A percentile compares a stretch with the other conserved stretches of the same genome.
Evolutionary conservation across 1,140 invertebrate species (phyloP).

Genomic region (Akabosia matsudoensis): DNA sequence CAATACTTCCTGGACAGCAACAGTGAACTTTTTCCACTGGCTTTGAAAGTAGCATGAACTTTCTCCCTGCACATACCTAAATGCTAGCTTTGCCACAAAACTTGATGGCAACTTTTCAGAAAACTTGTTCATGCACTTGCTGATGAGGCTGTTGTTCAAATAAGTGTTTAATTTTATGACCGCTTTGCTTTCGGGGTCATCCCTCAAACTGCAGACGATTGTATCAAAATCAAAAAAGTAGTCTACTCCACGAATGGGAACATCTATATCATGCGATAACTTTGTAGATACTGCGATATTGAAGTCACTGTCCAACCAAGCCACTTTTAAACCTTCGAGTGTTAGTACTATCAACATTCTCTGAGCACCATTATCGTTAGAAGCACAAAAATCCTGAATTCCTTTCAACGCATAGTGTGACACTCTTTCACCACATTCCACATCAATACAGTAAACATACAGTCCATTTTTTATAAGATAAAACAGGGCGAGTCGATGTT

Average conservation of each 20-base stretch:
- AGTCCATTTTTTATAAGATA: constrained; percentile 38
- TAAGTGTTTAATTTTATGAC: constrained; percentile 37
- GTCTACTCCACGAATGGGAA: constrained; percentile 15
- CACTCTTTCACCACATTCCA: constrained; percentile 30
- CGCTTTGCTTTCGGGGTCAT: constrained; percentile 14
- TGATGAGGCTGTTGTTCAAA: constrained; percentile 27
- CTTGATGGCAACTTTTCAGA: constrained; percentile 1
- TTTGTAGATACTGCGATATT: constrained; percentile 27
- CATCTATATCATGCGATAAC: constrained; percentile 10
- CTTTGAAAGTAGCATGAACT: neutral
- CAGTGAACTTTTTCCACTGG: neutral
- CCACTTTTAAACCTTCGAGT: constrained; percentile 33
- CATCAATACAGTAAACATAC: constrained; percentile 35
- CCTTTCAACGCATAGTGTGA: constrained; percentile 31
- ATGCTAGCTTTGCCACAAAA: neutral
- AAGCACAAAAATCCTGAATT: constrained; percentile 39
- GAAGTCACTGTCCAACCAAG: constrained; percentile 39
- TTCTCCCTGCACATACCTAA: neutral
- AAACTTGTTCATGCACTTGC: constrained; percentile 31
- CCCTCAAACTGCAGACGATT: constrained; percentile 32
- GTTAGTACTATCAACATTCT: constrained; percentile 28
- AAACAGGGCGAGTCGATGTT: constrained; percentile 28
- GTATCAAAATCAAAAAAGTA: constrained; percentile 36
- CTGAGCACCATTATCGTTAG: neutral
- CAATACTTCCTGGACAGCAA: neutral